These are phyloP conservation scores for Brachyhypopomus occidentalis DNA, from an alignment of 2,113 vertebrate species.

Conservation along the genomic window DNA sequence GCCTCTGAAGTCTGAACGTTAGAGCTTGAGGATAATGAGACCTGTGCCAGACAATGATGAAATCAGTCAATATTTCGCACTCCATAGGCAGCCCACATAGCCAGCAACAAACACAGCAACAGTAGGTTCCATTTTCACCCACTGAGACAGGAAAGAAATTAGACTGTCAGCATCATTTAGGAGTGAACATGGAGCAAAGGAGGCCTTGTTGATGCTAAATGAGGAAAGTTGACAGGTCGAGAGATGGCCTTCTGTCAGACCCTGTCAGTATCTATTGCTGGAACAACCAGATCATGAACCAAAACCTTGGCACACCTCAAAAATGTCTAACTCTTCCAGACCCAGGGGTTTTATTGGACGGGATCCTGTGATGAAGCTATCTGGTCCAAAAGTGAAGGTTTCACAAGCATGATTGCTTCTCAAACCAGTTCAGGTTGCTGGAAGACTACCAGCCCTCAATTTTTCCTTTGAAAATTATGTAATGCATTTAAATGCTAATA, in stretches of 20 bases:
- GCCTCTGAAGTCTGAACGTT: background rate
- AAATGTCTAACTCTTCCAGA: background rate
- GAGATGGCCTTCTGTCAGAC: slow-evolving; percentile 34
- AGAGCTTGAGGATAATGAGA: background rate
- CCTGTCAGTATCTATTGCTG: slow-evolving; percentile 21
- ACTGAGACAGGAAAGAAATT: slow-evolving; percentile 18
- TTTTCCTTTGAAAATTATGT: background rate
- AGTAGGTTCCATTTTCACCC: slow-evolving; percentile 4
- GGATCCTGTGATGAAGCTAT: background rate
- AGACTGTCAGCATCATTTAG: slow-evolving; percentile 21
- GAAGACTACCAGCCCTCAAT: too few relatives aligned
- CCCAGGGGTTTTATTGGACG: background rate
- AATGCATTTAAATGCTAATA: background rate
- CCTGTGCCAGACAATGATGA: background rate
- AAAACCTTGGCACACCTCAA: background rate
- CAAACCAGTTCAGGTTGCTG: background rate
- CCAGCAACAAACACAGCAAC: slow-evolving; percentile 33
- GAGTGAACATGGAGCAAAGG: slow-evolving; percentile 23
- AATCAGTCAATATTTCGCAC: slow-evolving; percentile 1
- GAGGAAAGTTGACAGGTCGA: slow-evolving; percentile 22
- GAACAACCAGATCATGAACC: slow-evolving; percentile 23
- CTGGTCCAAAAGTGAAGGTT: background rate
- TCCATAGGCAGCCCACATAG: background rate
- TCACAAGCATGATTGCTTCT: background rate
- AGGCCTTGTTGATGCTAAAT: background rate